Conservation (phyloP, 2,113 vertebrate species). For the Psammodynastes pulverulentus region DNA sequence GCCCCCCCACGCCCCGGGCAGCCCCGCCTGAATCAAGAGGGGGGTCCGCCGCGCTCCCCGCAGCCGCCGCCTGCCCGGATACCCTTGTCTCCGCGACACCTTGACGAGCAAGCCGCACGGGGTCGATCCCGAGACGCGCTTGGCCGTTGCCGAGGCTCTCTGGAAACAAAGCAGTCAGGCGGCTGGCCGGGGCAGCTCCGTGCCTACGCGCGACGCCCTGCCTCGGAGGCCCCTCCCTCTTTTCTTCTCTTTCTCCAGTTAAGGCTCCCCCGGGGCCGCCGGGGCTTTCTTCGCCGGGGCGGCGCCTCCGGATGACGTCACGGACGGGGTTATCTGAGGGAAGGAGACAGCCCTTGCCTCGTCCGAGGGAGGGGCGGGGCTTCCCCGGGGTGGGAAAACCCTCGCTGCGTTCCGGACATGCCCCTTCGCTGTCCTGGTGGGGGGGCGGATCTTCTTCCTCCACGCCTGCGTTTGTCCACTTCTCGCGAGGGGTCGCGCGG, state of each 20-base stretch:
- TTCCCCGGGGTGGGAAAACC: background rate
- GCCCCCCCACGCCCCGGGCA: background rate
- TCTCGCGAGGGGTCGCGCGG: background rate
- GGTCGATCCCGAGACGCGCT: background rate
- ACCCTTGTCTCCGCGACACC: background rate
- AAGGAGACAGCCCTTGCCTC: background rate
- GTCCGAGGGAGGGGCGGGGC: background rate
- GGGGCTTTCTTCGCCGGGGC: rapidly evolving
- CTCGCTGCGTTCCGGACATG: background rate
- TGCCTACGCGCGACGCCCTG: background rate
- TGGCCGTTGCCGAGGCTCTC: rapidly evolving
- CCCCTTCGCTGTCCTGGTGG: background rate
- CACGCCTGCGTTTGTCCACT: background rate
- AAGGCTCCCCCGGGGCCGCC: background rate
- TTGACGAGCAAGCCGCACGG: rapidly evolving
- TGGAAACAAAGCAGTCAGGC: background rate
- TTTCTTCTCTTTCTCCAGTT: background rate
- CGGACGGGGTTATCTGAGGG: background rate
- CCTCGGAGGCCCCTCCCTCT: background rate
- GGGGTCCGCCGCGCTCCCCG: conserved; percentile 13
- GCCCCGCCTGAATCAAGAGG: background rate
- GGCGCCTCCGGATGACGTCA: background rate
- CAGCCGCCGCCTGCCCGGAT: background rate
- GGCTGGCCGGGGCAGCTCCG: background rate
- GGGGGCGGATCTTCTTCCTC: no score